phyloP scores from a whole-genome alignment of 2,797 vertebrate genomes.

The Cephalopachus bancanus region DNA sequence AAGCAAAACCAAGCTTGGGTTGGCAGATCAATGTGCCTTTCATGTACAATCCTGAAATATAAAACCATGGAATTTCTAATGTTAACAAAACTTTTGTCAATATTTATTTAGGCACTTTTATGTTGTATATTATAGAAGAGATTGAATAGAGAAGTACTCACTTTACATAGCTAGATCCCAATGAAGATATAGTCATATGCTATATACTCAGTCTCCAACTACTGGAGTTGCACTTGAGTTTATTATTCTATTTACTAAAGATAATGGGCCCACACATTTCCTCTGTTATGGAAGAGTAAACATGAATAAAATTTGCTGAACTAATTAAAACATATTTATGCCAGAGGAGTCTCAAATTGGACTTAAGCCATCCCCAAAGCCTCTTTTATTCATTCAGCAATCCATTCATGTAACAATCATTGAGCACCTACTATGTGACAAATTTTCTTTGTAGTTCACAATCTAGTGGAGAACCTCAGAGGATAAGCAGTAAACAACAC shows the following conservation, averaged over 20 bases:
- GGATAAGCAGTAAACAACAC: not conserved
- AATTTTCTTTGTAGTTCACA: not conserved
- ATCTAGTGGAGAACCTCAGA: not conserved
- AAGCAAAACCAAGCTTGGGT: constrained; percentile 76
- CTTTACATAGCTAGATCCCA: not conserved
- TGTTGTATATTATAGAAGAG: constrained; percentile 43
- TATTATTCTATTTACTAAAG: constrained; percentile 14
- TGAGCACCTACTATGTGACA: not conserved
- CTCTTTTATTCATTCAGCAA: not conserved
- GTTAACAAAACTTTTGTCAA: constrained; percentile 61
- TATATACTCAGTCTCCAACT: not conserved
- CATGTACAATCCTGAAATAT: constrained; percentile 56
- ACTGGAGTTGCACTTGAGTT: not conserved
- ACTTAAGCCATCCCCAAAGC: not conserved
- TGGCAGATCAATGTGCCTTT: constrained; percentile 57
- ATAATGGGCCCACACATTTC: constrained; percentile 42
- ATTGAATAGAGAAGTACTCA: constrained; percentile 42
- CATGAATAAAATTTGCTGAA: constrained; percentile 48
- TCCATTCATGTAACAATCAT: not conserved
- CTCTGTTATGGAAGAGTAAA: constrained; percentile 29
- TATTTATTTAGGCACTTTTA: constrained; percentile 75
- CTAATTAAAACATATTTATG: constrained; percentile 17
- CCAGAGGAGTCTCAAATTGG: not conserved
- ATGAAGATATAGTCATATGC: not conserved
- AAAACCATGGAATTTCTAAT: constrained; percentile 73